Percentiles rank a stretch among this genome's conserved stretches.
These are phyloP conservation scores for Brassicogethes aeneus DNA, from an alignment of 2,888 invertebrate species.

Conservation along the genomic window DNA sequence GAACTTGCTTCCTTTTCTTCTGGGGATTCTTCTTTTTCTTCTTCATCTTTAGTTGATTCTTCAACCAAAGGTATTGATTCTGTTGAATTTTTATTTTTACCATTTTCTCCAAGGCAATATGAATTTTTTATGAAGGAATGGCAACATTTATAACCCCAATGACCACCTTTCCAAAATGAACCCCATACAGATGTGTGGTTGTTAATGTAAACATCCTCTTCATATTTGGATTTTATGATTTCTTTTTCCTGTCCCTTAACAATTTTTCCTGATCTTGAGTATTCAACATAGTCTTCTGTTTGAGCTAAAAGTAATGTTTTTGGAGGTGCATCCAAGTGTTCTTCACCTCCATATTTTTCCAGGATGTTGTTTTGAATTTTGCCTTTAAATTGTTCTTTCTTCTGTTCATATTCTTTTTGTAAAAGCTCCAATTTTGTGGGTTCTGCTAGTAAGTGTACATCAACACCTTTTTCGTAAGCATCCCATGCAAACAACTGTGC, in stretches of 20 bases:
- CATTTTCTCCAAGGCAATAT: conserved; percentile 77
- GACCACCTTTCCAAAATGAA: conserved; percentile 85
- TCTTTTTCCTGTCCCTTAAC: conserved; percentile 83
- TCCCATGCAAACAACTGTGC: conserved; percentile 98
- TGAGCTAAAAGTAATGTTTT: conserved; percentile 86
- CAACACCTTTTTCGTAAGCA: conserved; percentile 85
- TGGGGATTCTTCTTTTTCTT: conserved; percentile 20
- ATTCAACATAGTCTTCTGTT: conserved; percentile 92
- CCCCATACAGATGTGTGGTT: conserved; percentile 97
- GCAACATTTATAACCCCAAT: conserved; percentile 97
- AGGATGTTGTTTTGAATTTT: conserved; percentile 77
- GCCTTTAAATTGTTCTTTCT: conserved; percentile 84
- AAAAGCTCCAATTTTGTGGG: conserved; percentile 93
- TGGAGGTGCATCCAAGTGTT: conserved; percentile 82
- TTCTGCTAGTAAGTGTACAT: conserved; percentile 92
- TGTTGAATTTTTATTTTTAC: conserved; percentile 31
- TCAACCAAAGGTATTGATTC: conserved; percentile 7
- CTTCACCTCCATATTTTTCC: conserved; percentile 91
- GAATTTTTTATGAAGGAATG: conserved; percentile 85
- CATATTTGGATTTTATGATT: conserved; percentile 77
- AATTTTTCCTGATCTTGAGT: conserved; percentile 86
- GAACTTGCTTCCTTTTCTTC: conserved; percentile 19
- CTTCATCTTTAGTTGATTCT: conserved; percentile 15
- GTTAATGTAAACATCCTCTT: conserved; percentile 85
- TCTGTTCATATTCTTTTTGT: conserved; percentile 80